Conservation (phyloP, 2,797 vertebrate genomes). For the Peromyscus aztecus region DNA sequence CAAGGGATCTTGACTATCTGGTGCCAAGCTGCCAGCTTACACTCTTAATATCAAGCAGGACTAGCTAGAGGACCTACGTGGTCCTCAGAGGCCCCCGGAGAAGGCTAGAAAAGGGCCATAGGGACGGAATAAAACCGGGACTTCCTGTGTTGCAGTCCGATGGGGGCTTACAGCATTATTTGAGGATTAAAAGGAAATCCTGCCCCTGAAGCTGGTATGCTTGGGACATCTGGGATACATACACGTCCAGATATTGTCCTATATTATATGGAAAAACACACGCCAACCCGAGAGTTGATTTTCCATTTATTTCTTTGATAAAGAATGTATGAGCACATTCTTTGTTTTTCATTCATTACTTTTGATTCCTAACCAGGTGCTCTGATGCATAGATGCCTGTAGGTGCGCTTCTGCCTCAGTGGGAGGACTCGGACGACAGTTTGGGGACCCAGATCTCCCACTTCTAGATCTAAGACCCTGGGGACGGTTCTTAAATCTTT, state of each 20-base stretch:
- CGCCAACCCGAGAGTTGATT: slow-evolving; percentile 16
- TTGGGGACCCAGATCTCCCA: background rate
- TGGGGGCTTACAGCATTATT: background rate
- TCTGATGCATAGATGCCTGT: fast-evolving
- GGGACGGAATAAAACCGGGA: too few species aligned
- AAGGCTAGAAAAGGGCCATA: background rate
- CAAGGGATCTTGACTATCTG: background rate
- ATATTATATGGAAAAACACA: background rate
- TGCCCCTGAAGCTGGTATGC: background rate
- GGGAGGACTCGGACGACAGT: background rate
- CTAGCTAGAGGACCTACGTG: background rate
- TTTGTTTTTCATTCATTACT: background rate
- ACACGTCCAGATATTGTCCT: slow-evolving; percentile 26
- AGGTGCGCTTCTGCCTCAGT: background rate
- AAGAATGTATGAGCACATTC: background rate
- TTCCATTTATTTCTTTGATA: slow-evolving; percentile 47
- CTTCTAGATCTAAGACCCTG: background rate
- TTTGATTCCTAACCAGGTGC: background rate
- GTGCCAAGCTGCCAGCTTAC: background rate
- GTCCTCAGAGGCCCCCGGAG: background rate
- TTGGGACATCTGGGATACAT: slow-evolving; percentile 47
- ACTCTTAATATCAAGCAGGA: background rate
- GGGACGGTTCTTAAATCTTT: background rate
- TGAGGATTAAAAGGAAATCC: slow-evolving; percentile 9
- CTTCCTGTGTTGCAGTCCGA: background rate